Percentiles rank a stretch among this genome's conserved stretches.
Conservation (phyloP, 2,797 vertebrate genomes). For the Molossus alvarezi region DNA sequence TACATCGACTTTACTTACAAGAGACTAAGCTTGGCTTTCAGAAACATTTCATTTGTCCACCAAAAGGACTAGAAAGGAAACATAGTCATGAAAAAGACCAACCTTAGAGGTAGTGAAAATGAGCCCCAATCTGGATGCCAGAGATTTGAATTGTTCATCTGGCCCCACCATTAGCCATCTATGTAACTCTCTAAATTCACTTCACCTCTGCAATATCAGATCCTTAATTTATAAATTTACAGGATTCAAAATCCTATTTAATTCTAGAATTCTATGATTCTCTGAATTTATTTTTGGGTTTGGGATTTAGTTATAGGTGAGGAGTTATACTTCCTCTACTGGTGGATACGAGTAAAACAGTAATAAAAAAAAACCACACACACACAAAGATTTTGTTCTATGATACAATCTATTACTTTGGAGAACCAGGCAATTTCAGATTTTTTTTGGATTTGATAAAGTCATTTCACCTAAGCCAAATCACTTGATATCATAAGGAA, state of each 20-base stretch:
- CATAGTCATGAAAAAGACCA: neutral
- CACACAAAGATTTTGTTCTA: neutral
- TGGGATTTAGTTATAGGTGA: neutral
- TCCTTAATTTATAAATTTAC: neutral
- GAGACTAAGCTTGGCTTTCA: neutral
- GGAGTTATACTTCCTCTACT: conserved; percentile 58
- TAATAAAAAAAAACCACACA: neutral
- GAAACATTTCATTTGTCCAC: neutral
- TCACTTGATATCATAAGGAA: neutral
- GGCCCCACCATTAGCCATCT: neutral
- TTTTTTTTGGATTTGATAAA: neutral
- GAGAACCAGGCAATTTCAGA: neutral
- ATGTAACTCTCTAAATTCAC: neutral
- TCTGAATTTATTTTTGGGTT: neutral
- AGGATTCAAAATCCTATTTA: neutral
- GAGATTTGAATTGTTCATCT: neutral
- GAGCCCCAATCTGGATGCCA: neutral
- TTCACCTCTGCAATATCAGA: neutral
- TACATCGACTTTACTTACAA: neutral
- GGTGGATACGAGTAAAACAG: neutral
- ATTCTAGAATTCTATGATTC: neutral
- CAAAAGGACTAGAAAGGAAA: neutral
- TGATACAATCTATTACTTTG: neutral
- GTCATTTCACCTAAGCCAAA: neutral
- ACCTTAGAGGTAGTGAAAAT: neutral